A percentile compares a stretch with the other conserved stretches of the same genome.
Evolutionary conservation across 2,113 vertebrate genomes (phyloP).

Genomic region (Gallinago undulata): DNA sequence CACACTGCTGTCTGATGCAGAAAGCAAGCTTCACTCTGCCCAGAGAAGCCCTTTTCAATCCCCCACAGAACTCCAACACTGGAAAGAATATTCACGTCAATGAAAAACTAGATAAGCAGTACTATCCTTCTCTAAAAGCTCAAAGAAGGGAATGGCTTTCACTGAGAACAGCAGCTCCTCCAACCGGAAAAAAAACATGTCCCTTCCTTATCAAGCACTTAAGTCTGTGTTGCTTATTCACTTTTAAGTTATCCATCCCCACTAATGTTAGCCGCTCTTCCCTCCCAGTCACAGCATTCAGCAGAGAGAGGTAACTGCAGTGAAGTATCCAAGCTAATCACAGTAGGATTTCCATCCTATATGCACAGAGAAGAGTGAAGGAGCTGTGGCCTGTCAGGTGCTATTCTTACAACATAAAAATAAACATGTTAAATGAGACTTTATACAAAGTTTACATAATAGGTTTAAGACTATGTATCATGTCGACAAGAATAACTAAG

Average conservation of each 20-base stretch:
- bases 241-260: not conserved
- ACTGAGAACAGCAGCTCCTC: not conserved
- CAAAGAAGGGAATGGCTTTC: not conserved
- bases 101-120: not conserved
- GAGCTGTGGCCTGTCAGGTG: not conserved
- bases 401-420: not conserved
- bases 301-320: not conserved
- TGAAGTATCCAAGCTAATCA: not conserved
- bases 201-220: not conserved
- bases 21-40: not conserved
- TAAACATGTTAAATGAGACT: not conserved
- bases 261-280: not conserved
- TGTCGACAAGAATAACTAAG: not conserved
- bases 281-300: not conserved
- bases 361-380: not conserved
- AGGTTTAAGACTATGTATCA: not conserved
- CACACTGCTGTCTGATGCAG: not conserved
- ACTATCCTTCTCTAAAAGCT: not conserved
- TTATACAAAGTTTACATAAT: not conserved
- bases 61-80: not conserved
- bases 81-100: not conserved
- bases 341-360: not conserved
- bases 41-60: not conserved
- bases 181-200: not conserved
- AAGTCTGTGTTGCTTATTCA: not conserved